A percentile compares a stretch with the other conserved stretches of the same genome.
These are phyloP conservation scores for Euwallacea similis DNA, from an alignment of 1,140 invertebrate genomes.

Conservation along the genomic window DNA sequence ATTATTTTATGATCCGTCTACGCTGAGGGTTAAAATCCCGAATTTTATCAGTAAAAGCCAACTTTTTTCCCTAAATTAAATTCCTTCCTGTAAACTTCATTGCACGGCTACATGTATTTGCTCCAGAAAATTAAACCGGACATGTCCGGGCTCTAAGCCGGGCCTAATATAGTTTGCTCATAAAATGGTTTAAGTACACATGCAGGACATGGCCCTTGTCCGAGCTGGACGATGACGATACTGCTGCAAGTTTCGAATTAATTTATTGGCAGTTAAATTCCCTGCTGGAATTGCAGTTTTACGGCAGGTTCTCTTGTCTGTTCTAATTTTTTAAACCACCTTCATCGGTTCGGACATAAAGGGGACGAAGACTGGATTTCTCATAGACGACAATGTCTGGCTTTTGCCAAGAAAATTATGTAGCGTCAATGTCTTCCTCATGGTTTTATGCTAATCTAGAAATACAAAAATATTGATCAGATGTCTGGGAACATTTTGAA, in stretches of 20 bases:
- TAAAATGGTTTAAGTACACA: conserved; percentile 25
- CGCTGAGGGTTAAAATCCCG: conserved; percentile 8
- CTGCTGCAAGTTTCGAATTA: conserved; percentile 14
- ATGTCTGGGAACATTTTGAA: too few species aligned
- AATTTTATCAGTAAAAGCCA: neutral
- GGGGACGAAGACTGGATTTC: too few species aligned
- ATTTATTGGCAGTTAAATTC: conserved; percentile 14
- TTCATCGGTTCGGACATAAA: too few species aligned
- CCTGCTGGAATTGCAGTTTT: conserved; percentile 1
- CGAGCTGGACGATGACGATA: conserved; percentile 1
- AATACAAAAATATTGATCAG: too few species aligned
- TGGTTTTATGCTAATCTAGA: too few species aligned
- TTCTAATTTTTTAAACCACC: too few species aligned
- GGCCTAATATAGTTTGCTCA: conserved; percentile 22
- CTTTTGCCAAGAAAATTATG: too few species aligned
- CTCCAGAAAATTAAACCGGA: conserved; percentile 15
- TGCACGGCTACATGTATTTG: conserved; percentile 6
- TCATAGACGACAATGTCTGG: too few species aligned
- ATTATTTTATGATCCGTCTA: conserved; percentile 34
- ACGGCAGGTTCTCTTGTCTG: neutral
- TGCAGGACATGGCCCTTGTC: conserved; percentile 17
- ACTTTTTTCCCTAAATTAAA: too few species aligned
- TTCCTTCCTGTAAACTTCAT: too few species aligned
- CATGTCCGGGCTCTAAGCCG: conserved; percentile 19
- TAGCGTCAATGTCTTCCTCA: too few species aligned